Percentiles rank a stretch among this genome's conserved stretches.
These are phyloP conservation scores for Frankliniella intonsa DNA, from an alignment of 2,888 invertebrate species.

Conservation along the genomic window DNA sequence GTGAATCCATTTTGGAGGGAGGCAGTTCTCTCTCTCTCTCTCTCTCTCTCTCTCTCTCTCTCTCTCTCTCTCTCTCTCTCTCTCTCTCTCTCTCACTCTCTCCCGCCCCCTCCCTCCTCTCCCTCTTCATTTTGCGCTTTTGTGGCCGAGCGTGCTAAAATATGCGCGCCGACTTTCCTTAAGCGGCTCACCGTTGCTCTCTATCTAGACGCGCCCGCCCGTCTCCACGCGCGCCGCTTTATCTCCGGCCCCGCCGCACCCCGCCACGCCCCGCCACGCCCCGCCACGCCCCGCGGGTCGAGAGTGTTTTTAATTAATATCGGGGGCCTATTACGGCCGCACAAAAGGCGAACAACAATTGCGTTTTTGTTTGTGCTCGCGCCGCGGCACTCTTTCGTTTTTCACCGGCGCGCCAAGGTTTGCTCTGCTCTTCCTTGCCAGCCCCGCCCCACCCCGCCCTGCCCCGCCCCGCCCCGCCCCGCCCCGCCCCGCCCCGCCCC, in stretches of 20 bases:
- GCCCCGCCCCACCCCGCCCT: not conserved
- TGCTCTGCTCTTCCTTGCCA: too few species aligned
- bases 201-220: not conserved
- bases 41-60: not conserved
- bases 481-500: not conserved
- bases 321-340: not conserved
- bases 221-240: too few species aligned
- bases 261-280: too few species aligned
- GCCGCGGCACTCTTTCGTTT: not conserved
- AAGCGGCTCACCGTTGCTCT: not conserved
- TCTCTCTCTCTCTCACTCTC: not conserved
- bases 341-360: not conserved
- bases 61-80: not conserved
- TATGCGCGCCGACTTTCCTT: slow-evolving; percentile 9
- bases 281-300: not conserved
- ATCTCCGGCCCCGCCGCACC: too few species aligned
- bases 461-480: not conserved
- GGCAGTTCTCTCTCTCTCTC: too few species aligned
- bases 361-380: not conserved
- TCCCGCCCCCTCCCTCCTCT: not conserved
- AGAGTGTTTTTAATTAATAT: slow-evolving; percentile 26
- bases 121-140: not conserved
- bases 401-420: too few species aligned
- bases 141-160: slow-evolving; percentile 1
- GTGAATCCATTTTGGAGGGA: too few species aligned